These are phyloP conservation scores for Psilanteris sp. DNA, from an alignment of 1,140 invertebrate genomes.

Conservation along the genomic window DNA sequence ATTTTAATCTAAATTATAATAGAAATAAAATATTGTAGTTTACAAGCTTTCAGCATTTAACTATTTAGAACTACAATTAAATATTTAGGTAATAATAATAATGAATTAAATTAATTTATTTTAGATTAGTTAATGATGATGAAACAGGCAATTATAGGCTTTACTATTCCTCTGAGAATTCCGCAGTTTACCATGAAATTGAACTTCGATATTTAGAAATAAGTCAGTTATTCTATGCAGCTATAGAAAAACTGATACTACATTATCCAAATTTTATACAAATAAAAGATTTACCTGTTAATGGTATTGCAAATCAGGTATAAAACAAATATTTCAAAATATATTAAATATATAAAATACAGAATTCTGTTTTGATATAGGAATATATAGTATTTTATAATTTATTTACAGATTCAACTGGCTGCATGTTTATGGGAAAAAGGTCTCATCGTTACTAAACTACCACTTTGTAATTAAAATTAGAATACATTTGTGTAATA, in stretches of 20 bases:
- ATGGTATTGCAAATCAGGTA: conserved; percentile 82
- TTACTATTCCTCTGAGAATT: conserved; percentile 92
- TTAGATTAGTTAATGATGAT: conserved; percentile 60
- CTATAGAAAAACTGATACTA: conserved; percentile 85
- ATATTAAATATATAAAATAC: conserved; percentile 21
- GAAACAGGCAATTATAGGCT: conserved; percentile 85
- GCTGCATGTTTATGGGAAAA: conserved; percentile 86
- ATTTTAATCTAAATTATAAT: conserved; percentile 27
- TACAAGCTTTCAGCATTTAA: no score
- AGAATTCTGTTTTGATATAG: not conserved
- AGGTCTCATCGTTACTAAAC: conserved; percentile 83
- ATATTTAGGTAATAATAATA: no score
- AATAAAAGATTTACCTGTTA: conserved; percentile 86
- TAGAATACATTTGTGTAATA: no score
- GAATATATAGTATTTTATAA: no score
- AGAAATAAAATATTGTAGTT: no score
- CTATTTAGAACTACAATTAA: no score
- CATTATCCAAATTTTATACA: conserved; percentile 88
- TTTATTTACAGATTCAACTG: conserved; percentile 79
- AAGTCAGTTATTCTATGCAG: conserved; percentile 82
- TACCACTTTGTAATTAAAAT: conserved; percentile 73
- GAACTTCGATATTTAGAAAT: conserved; percentile 90
- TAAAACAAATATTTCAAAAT: conserved; percentile 2
- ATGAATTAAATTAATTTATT: conserved; percentile 3
- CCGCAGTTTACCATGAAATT: conserved; percentile 89